Evolutionary conservation across 1,140 invertebrate genomes (phyloP).

Genomic region (Ips nitidus): DNA sequence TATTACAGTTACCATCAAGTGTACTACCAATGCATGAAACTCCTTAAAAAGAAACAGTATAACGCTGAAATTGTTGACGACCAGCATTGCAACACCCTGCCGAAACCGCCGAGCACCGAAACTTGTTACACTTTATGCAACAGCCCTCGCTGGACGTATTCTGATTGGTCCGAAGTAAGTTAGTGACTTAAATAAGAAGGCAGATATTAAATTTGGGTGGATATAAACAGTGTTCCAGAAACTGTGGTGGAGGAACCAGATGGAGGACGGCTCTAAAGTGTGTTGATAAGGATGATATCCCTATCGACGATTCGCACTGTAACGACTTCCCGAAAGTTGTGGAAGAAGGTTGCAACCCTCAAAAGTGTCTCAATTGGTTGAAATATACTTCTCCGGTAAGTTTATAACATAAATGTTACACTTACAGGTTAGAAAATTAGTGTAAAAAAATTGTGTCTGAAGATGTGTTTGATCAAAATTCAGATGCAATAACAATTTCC

Average conservation of each 20-base stretch:
- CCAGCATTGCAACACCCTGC: slow-evolving; percentile 54
- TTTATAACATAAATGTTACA: neutral
- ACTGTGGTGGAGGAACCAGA: slow-evolving; percentile 66
- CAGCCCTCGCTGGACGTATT: slow-evolving; percentile 68
- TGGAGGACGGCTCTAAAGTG: slow-evolving; percentile 60
- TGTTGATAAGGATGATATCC: slow-evolving; percentile 49
- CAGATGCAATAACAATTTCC: too few species aligned
- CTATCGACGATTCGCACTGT: slow-evolving; percentile 59
- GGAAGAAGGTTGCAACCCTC: slow-evolving; percentile 60
- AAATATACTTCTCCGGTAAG: slow-evolving; percentile 63
- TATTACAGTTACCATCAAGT: slow-evolving; percentile 40
- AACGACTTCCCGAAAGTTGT: slow-evolving; percentile 55
- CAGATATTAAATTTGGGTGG: neutral
- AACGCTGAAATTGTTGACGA: slow-evolving; percentile 51
- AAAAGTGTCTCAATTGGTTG: slow-evolving; percentile 69
- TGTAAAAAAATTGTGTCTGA: slow-evolving; percentile 2
- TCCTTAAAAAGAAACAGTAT: slow-evolving; percentile 40
- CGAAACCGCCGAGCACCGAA: slow-evolving; percentile 58
- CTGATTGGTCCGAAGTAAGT: slow-evolving; percentile 65
- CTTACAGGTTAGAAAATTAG: neutral
- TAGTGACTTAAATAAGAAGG: neutral
- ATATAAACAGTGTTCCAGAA: slow-evolving; percentile 62
- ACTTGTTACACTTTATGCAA: slow-evolving; percentile 68
- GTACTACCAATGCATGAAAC: slow-evolving; percentile 45
- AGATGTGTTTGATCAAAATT: too few species aligned